Base-by-base conservation (phyloP, 2,888 invertebrate species). In the Eurytoma adleriae region DNA sequence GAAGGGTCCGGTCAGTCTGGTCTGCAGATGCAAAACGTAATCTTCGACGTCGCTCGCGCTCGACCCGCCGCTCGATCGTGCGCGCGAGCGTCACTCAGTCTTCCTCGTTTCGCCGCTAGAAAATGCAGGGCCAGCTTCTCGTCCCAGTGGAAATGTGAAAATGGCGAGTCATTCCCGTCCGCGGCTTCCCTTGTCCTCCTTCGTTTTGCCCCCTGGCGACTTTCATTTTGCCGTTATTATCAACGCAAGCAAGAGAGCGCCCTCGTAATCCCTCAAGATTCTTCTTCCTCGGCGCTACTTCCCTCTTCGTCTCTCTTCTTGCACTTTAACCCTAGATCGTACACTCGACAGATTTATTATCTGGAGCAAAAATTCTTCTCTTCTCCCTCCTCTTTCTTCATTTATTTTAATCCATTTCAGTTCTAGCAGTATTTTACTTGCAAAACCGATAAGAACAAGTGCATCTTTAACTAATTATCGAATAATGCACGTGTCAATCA, bases 81-180 rank as follows among this genome's bases (percentile, higher is more conserved):
- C 7, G 48, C 30, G 48, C 20, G 64, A 78, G 71, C 50, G 52
- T 52, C 56, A 30, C 3, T 7, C 20, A 24, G 20, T 54, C 54
- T 54, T 20, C 12, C 48, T 27, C 54, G 50, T 4, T 12, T 52
- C n/a, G n/a, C n/a, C n/a, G n/a, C n/a, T 40, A 7, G 40, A 40
- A 40, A 40, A 40, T 40, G 40, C 40, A 4, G 40, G 40, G 7
- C 52, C 30, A 48, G 67, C 52, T 30, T 13, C 78, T 64, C 62
- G 79, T 83, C 81, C 80, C 81, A 50, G 79, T 78, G 81, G 80
- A 83, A 82, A 83, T 83, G 76, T 76, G 78, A 78, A 80, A 83
- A 82, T 82, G 79, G 78, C 81, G 66, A 78, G 75, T 78, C 78
- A 78, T 78, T 62, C 69, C n/a, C 48, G 40, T 61, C 24, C 62